Percentiles rank a stretch among this genome's conserved stretches.
Evolutionary conservation across 37 sponge, comb jelly and placozoan species (phyloP).

Genomic region (Cladorhizidae sp.): DNA sequence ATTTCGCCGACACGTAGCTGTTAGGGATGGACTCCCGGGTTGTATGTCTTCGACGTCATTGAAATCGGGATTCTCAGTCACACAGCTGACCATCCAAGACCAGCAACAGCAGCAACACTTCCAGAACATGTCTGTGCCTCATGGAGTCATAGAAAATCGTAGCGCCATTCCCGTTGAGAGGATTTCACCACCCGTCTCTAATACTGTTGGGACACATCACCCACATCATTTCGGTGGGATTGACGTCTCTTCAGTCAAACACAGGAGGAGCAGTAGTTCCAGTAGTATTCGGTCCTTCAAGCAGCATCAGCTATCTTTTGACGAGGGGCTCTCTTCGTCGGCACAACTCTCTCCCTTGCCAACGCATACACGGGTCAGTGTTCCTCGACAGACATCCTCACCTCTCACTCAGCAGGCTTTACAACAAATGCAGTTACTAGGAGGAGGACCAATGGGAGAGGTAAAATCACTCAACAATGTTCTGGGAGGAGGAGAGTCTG

Average conservation of each 20-base stretch:
- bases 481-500: no score
- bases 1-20: background rate
- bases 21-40: background rate
- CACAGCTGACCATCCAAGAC: background rate
- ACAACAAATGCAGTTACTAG: background rate
- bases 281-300: conserved; percentile 11
- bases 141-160: background rate
- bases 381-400: background rate
- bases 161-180: conserved; percentile 1
- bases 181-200: background rate
- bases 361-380: background rate
- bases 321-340: background rate
- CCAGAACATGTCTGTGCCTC: background rate
- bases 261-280: conserved; percentile 26
- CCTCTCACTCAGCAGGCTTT: background rate
- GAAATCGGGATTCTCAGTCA: background rate
- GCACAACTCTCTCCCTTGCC: background rate
- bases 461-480: no score
- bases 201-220: background rate
- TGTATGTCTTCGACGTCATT: background rate
- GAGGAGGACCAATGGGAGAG: background rate
- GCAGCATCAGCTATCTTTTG: conserved; percentile 3
- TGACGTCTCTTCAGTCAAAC: background rate
- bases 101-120: background rate
- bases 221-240: background rate